A percentile compares a stretch with the other conserved stretches of the same genome.
Evolutionary conservation across 1,140 invertebrate genomes (phyloP).

Genomic region (Solenopsis fugax): DNA sequence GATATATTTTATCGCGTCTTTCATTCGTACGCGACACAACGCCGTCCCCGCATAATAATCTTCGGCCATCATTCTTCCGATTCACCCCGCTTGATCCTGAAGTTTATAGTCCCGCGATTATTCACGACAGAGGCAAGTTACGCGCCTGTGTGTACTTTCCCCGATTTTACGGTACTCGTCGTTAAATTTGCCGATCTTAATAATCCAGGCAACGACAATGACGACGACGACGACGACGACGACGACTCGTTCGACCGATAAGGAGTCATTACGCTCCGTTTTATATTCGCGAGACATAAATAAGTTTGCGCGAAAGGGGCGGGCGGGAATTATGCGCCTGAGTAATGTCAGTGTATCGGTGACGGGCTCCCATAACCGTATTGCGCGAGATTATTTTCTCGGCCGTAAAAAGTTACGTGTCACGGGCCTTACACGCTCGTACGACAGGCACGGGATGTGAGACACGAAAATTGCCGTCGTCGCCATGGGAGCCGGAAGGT

Average conservation of each 20-base stretch:
- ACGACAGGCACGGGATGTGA: conserved; percentile 10
- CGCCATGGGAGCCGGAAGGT: background rate
- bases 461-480: conserved; percentile 36
- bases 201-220: conserved; percentile 3
- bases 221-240: background rate
- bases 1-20: conserved; percentile 35
- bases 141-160: background rate
- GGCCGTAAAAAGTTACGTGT: conserved; percentile 52
- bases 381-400: conserved; percentile 41
- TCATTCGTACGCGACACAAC: background rate
- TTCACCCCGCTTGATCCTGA: background rate
- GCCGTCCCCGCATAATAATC: conserved; percentile 30
- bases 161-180: conserved; percentile 33
- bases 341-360: conserved; percentile 38
- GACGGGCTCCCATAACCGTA: conserved; percentile 9
- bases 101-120: conserved; percentile 48
- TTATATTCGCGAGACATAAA: conserved; percentile 50
- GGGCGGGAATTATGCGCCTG: conserved; percentile 27
- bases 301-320: conserved; percentile 8
- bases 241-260: conserved; percentile 25
- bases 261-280: conserved; percentile 2
- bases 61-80: conserved; percentile 1
- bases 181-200: conserved; percentile 43
- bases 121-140: conserved; percentile 16
- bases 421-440: conserved; percentile 41